phyloP scores from a whole-genome alignment of 2,888 invertebrate species.

The Lissocephala sabroskyi region DNA sequence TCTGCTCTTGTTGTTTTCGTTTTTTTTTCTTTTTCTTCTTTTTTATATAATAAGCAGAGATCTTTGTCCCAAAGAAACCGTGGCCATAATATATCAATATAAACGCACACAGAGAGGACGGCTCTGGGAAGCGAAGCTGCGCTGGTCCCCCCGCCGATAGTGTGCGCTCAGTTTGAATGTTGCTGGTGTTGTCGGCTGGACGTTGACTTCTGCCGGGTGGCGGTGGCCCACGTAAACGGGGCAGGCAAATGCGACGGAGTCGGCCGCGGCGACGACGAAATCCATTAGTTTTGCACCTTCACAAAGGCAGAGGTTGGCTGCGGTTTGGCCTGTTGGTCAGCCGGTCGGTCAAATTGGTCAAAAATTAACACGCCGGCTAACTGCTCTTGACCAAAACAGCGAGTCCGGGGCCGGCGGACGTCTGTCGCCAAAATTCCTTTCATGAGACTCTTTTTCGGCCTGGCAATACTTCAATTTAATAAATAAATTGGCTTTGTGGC shows the following conservation, averaged over 20 bases:
- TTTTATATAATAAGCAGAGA: slow-evolving; percentile 70
- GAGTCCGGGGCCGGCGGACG: slow-evolving; percentile 67
- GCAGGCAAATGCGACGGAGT: slow-evolving; percentile 25
- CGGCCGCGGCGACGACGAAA: slow-evolving; percentile 32
- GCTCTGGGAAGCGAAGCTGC: slow-evolving; percentile 62
- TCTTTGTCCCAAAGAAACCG: slow-evolving; percentile 72
- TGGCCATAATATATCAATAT: slow-evolving; percentile 71
- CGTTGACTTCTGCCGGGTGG: slow-evolving; percentile 44
- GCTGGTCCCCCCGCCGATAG: too few species aligned
- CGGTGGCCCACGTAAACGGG: slow-evolving; percentile 5
- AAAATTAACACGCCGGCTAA: slow-evolving; percentile 67
- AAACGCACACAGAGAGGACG: slow-evolving; percentile 45
- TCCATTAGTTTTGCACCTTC: slow-evolving; percentile 67
- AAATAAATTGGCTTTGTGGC: slow-evolving; percentile 71
- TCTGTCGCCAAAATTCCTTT: slow-evolving; percentile 69
- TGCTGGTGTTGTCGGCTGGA: slow-evolving; percentile 38
- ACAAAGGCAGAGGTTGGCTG: slow-evolving; percentile 37
- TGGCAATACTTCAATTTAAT: slow-evolving; percentile 70
- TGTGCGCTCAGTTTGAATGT: too few species aligned
- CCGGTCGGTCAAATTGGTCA: slow-evolving; percentile 51
- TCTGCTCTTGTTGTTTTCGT: slow-evolving; percentile 20
- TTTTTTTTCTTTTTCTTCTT: slow-evolving; percentile 18
- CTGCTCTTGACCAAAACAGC: slow-evolving; percentile 65
- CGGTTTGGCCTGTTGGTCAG: slow-evolving; percentile 41
- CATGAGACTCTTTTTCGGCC: slow-evolving; percentile 34